Base-by-base conservation (phyloP, 64 coral and sea anemone genomes). In the Pocillopora damicornis region DNA sequence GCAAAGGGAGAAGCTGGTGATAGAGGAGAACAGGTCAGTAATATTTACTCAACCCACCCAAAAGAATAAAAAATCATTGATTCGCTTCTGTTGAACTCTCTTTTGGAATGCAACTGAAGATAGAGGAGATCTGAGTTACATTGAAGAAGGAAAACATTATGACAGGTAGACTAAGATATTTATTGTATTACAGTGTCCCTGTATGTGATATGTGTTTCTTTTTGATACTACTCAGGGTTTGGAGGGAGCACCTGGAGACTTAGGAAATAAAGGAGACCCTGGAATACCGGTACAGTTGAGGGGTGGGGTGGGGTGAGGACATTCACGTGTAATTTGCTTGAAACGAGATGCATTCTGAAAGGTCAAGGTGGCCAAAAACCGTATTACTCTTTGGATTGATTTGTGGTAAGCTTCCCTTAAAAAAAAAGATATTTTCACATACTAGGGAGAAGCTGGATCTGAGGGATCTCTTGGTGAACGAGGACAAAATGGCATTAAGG, bases 401-500 rank as follows among this genome's bases (percentile, higher is more conserved):
- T 51, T 51, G 42, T 7, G 42, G 42, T 2, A 51, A 2, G 42
- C 42, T 51, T 51, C 2, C 2, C 16, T 60, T 8, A 11, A 8
- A 26, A 60, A 37, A 1, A 59, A 51, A 30, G 30, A 56, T 15
- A 18, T 35, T n/a, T 20, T 67, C 45, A 45, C 23, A 65, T 77
- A 56, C 15, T 61, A 88, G 87, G 87, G 87, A 25, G 87, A 88
- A 16, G 26, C 13, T 25, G 87, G 87, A 13, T 22, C 13, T 34
- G 74, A 88, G 14, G 87, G 87, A 16, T n/a, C 25, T 30, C 14
- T 17, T n/a, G 87, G 87, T 25, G 60, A 42, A 64, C 59, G 1
- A 15, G 87, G 87, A 26, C 74, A 88, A 88, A 22, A 34, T 57
- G 87, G 75, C 1, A 34, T 59, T 8, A 78, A 88, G 87, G 87